Base-by-base conservation (phyloP, 37 sponge, comb jelly and placozoan genomes). In the Haliclona indistincta region DNA sequence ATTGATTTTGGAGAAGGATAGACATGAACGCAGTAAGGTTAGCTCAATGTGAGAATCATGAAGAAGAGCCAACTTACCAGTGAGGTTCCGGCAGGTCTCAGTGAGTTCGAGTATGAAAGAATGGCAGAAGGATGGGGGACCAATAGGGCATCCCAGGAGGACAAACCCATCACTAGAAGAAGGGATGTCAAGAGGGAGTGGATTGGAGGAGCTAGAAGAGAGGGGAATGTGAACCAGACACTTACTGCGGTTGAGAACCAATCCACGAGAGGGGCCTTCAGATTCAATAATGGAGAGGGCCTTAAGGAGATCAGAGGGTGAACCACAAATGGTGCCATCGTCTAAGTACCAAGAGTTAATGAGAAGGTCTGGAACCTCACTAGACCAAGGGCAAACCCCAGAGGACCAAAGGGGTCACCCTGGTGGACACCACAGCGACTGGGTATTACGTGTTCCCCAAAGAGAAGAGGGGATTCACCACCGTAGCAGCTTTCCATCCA, bases 301-400 rank as follows among this genome's bases (percentile, higher is more conserved):
- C 25, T 53, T 35, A 3, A 3, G 1, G 19, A 43, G 71, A 55
- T 71, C 71, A 2, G 49, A 35, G 43, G 71, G 44, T 32, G 71
- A 43, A 26, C 55, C 71, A 28, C 32, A 28, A 8, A 71, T 53
- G 41, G 71, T 68, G 54, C 71, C 71, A 52, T 71, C 49, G 20
- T 47, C 71, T 28, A 71, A 26, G 54, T 71, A 71, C 55, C 71
- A 71, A 10, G 71, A 53, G 53, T 71, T 71, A 25, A 71, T 26
- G 26, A 25, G 37, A 10, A 71, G 49, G 36, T 55, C 71, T 33
- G 71, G 53, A 2, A 71, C 71, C 29, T 51, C 71, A 47, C 37
- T 4, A 71, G 71, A 8, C 54, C 35, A 3, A 47, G 32, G 35
- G 54, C 3, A 4, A 52, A 52, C 13, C 44, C 55, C 4, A 51